Conservation (phyloP, 2,113 vertebrate species). For the Oenanthe oenanthe region DNA sequence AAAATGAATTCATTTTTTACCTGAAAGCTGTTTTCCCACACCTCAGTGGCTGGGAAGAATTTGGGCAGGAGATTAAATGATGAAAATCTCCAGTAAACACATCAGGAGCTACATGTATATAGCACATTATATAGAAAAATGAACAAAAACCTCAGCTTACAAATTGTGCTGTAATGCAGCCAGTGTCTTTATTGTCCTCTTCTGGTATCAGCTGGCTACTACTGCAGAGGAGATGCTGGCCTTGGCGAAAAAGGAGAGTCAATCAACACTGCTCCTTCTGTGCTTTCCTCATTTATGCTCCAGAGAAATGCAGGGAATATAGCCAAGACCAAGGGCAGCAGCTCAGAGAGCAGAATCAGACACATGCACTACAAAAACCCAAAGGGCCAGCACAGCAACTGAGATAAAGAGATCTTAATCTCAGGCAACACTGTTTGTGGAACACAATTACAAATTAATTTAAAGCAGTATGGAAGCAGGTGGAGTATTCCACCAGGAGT, state of each 20-base stretch:
- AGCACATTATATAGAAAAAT: not conserved
- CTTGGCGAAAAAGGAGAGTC: not conserved
- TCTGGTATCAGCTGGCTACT: not conserved
- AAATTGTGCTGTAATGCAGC: not conserved
- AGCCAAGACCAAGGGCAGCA: not conserved
- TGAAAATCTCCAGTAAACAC: not conserved
- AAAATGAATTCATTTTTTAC: not conserved
- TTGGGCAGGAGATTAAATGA: not conserved
- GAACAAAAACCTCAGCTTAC: rapidly evolving
- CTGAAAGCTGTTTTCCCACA: not conserved
- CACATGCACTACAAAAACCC: not conserved
- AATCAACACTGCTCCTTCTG: not conserved
- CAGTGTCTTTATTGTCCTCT: rapidly evolving
- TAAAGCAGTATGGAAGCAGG: not conserved
- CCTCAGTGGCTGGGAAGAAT: not conserved
- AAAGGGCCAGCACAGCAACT: not conserved
- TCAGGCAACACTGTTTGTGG: not conserved
- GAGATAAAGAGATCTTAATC: not conserved
- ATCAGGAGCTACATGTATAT: rapidly evolving
- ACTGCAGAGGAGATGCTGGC: not conserved
- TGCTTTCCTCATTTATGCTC: not conserved
- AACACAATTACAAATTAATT: not conserved
- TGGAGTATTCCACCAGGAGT: not conserved
- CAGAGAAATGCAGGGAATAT: not conserved
- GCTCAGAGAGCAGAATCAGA: not conserved